Base-by-base conservation (phyloP, 2,113 vertebrate species). In the Sitta europaea region DNA sequence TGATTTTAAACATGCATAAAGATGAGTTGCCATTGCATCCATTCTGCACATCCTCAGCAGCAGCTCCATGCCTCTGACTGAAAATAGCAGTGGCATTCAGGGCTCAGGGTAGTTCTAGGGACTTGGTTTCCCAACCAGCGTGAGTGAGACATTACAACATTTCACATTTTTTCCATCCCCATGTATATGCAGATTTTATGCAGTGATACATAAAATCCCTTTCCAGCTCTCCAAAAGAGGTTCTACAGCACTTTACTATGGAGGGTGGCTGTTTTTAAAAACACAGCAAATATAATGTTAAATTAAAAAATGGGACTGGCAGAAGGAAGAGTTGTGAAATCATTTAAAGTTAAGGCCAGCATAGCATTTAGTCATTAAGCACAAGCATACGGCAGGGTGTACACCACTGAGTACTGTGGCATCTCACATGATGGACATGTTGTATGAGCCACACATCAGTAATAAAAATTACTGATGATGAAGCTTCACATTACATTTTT, bases 251-350 rank as follows among this genome's bases (percentile, higher is more conserved):
- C 57, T 95, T 80, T 53, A 27, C 33, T 58, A 54, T 0, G 0
- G 61, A 71, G 33, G 12, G 9, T 11, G 36, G 27, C 48, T 92
- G 63, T 88, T 92, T 92, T 48, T 12, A 54, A 57, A 83, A 72
- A 86, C 55, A 71, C 6, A 31, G 51, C 5, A 88, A 92, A 83
- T 91, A 81, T 18, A 45, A 57, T 5, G 18, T 63, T 88, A 88
- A 80, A 93, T 88, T 83, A 57, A 92, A 93, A 96, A 95, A 70
- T 71, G 51, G 33, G 55, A 84, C 76, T 78, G 73, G 68, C 68
- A 91, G 76, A 86, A 74, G 43, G 36, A 73, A 65, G 61, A 92
- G 57, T 67, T 59, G 53, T 92, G 86, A 95, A 94, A 93, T 90
- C 82, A 81, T 77, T 80, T 63, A 80, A 48, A 92, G 36, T 63